Base-by-base conservation (phyloP, 2,888 invertebrate species). In the Campopleginae sp. region DNA sequence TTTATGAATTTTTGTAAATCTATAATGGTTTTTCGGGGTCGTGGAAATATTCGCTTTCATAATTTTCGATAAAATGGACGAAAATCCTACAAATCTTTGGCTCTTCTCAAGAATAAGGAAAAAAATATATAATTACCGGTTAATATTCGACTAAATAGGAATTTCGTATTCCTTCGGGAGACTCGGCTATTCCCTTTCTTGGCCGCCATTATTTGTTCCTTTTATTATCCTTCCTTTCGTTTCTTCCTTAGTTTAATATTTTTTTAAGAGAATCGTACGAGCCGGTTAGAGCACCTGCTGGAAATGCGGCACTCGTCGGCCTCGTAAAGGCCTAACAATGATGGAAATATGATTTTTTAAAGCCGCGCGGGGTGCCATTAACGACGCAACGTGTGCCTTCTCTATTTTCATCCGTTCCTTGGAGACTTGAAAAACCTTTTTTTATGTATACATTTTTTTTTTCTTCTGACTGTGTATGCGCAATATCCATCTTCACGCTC, bases 331-430 rank as follows among this genome's bases (percentile, higher is more conserved):
- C 89, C 66, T 91, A 92, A 92, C 91, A 92, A 92, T 92, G 92
- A 93, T 90, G 91, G 90, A 93, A 93, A 91, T 93, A 92, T 92
- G 90, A 91, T 89, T 91, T 92, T 91, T 91, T 92, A 91, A 92
- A 92, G 91, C 88, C 91, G 92, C 89, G 85, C 89, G 87, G 90
- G 91, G 90, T 91, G 91, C 89, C 90, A 89, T 91, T 91, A 91
- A 91, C 90, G 87, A 85, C 87, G 71, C 66, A 68, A 42, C 58
- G 76, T 71, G 63, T 66, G 75, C 66, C 61, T 83, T 86, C 46
- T 88, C 87, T 87, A 87, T 76, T 74, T 88, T 71, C 72, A 85
- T 86, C 46, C 44, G 31, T 38, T 75, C 74, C 74, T 74, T 17
- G 5, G 74, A 74, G 65, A 74, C 42, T 44, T 38, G 70, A 61